A percentile compares a stretch with the other conserved stretches of the same genome.
These are phyloP conservation scores for Caenorhabditis sulstoni DNA, from an alignment of 2,888 invertebrate species.

Conservation along the genomic window DNA sequence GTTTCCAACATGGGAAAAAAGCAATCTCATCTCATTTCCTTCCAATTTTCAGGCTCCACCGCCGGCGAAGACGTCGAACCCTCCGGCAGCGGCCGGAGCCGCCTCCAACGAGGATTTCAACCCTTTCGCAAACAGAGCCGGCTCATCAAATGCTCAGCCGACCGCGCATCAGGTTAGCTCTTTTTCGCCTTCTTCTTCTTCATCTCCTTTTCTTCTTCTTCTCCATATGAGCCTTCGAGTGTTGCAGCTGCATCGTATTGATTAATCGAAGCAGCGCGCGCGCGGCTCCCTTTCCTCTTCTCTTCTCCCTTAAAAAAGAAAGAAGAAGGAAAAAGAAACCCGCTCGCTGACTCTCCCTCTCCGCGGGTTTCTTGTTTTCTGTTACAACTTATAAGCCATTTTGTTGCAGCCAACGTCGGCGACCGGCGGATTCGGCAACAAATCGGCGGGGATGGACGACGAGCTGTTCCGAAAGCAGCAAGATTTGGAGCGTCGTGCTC, in stretches of 20 bases:
- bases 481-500: constrained; percentile 77
- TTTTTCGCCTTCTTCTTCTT: constrained; percentile 15
- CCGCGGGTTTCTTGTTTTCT: background rate
- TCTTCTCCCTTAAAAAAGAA: background rate
- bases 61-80: constrained; percentile 25
- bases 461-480: constrained; percentile 80
- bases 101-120: constrained; percentile 74
- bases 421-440: constrained; percentile 22
- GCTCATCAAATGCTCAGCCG: constrained; percentile 52
- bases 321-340: background rate
- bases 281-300: background rate
- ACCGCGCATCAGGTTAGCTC: constrained; percentile 48
- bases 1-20: no score
- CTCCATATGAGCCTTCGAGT: background rate
- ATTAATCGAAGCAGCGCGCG: constrained; percentile 32
- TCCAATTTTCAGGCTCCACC: constrained; percentile 33
- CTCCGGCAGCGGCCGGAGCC: no score
- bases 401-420: constrained; percentile 40
- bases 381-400: background rate
- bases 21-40: background rate
- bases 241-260: constrained; percentile 34
- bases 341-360: background rate
- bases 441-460: constrained; percentile 70
- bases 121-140: constrained; percentile 75
- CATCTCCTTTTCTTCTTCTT: constrained; percentile 2